These are phyloP conservation scores for Rhynchomys soricoides DNA, from an alignment of 2,113 vertebrate genomes.

Conservation along the genomic window DNA sequence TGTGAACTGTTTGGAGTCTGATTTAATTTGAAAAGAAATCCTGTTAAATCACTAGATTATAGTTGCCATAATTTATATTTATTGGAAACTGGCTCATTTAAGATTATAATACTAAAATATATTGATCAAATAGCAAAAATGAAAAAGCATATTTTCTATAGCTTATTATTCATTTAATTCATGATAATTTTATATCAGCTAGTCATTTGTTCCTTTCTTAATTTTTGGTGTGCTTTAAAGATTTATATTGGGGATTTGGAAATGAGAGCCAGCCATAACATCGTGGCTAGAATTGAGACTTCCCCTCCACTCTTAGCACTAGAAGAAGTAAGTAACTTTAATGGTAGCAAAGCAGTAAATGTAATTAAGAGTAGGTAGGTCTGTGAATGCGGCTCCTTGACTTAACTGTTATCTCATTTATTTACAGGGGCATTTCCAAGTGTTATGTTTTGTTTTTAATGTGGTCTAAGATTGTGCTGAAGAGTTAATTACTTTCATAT, in stretches of 20 bases:
- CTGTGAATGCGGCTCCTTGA: background rate
- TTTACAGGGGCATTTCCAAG: background rate
- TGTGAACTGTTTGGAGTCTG: background rate
- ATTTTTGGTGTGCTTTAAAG: background rate
- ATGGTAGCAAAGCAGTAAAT: background rate
- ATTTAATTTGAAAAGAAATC: slow-evolving; percentile 14
- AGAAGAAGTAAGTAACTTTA: background rate
- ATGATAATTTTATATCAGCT: background rate
- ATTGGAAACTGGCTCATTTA: background rate
- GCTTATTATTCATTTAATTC: slow-evolving; percentile 13
- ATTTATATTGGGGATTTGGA: slow-evolving; percentile 4
- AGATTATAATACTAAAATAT: background rate
- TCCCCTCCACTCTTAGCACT: background rate
- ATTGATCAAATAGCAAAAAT: slow-evolving; percentile 12
- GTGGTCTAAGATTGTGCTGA: background rate
- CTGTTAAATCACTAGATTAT: background rate
- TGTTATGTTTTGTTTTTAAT: no score
- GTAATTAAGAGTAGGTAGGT: background rate
- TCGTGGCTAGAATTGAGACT: background rate
- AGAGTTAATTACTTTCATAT: background rate
- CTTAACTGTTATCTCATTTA: background rate
- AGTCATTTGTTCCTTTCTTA: background rate
- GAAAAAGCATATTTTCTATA: background rate
- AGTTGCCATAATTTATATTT: background rate
- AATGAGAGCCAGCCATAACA: background rate